Percentiles rank a stretch among this genome's conserved stretches.
Evolutionary conservation across 2,888 invertebrate species (phyloP).

Genomic region (Lamellibrachia satsuma): DNA sequence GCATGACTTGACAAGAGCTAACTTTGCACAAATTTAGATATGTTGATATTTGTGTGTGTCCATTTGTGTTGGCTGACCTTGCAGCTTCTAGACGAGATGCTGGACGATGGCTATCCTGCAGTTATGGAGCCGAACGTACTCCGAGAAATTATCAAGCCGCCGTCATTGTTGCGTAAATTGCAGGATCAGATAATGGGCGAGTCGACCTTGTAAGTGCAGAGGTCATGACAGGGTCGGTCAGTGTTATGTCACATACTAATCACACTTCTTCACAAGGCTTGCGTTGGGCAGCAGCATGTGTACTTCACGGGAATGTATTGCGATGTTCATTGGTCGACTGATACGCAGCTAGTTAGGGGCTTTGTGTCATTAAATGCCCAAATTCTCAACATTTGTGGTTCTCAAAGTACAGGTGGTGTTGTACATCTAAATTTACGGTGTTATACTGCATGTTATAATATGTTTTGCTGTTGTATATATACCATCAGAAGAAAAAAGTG

Average conservation of each 20-base stretch:
- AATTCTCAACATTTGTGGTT: too few relatives aligned
- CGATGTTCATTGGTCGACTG: too few relatives aligned
- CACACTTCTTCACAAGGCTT: not conserved
- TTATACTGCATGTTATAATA: too few relatives aligned
- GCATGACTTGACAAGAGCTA: not conserved
- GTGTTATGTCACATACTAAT: not conserved
- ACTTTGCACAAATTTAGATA: not conserved
- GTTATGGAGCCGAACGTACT: constrained; percentile 98
- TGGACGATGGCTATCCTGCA: constrained; percentile 98
- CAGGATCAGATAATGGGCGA: constrained; percentile 8
- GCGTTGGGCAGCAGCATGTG: too few relatives aligned
- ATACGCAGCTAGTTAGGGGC: too few relatives aligned
- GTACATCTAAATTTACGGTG: too few relatives aligned
- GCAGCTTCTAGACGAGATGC: constrained; percentile 94
- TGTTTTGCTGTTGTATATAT: too few relatives aligned
- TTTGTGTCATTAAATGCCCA: too few relatives aligned
- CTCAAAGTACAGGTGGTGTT: too few relatives aligned
- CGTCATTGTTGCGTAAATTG: constrained; percentile 79
- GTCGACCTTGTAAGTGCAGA: not conserved
- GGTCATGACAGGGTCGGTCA: not conserved
- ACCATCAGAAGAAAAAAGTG: too few relatives aligned
- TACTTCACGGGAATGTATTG: too few relatives aligned
- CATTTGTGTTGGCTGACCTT: not conserved
- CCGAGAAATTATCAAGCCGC: constrained; percentile 97
- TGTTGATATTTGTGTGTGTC: not conserved